Conservation (phyloP, 1,140 invertebrate species). For the Cepaea nemoralis region DNA sequence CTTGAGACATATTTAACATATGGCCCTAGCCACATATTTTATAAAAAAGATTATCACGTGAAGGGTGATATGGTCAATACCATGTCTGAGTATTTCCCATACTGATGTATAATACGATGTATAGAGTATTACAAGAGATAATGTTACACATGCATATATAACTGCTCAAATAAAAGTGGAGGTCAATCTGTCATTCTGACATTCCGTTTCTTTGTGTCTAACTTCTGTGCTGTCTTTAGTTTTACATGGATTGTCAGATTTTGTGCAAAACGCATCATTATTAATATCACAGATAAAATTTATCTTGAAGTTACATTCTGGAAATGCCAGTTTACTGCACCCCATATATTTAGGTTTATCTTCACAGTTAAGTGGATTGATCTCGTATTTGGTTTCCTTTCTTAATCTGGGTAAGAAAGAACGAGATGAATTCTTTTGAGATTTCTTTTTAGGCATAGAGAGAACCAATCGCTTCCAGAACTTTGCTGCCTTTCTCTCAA, state of each 20-base stretch:
- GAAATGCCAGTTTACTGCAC: neutral
- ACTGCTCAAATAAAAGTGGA: too few species aligned
- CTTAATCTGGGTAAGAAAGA: neutral
- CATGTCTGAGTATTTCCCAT: too few species aligned
- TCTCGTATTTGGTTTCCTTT: neutral
- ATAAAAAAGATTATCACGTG: too few species aligned
- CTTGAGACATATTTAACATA: too few species aligned
- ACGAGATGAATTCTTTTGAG: neutral
- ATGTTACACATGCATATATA: too few species aligned
- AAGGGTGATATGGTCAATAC: too few species aligned
- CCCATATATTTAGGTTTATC: neutral
- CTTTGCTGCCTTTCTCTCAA: conserved; percentile 47
- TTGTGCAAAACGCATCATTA: neutral
- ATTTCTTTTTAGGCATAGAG: conserved; percentile 57
- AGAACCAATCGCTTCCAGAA: conserved; percentile 60
- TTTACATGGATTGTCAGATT: neutral
- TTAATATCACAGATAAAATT: neutral
- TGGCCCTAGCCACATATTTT: too few species aligned
- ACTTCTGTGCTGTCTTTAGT: neutral
- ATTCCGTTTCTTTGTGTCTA: too few species aligned
- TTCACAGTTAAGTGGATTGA: neutral
- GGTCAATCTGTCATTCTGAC: too few species aligned
- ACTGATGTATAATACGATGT: too few species aligned
- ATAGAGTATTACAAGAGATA: too few species aligned
- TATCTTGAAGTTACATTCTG: neutral